Evolutionary conservation across 2,888 invertebrate genomes (phyloP), one percentile per base, ranked within the genome.

Genomic region (Eilema depressum): DNA sequence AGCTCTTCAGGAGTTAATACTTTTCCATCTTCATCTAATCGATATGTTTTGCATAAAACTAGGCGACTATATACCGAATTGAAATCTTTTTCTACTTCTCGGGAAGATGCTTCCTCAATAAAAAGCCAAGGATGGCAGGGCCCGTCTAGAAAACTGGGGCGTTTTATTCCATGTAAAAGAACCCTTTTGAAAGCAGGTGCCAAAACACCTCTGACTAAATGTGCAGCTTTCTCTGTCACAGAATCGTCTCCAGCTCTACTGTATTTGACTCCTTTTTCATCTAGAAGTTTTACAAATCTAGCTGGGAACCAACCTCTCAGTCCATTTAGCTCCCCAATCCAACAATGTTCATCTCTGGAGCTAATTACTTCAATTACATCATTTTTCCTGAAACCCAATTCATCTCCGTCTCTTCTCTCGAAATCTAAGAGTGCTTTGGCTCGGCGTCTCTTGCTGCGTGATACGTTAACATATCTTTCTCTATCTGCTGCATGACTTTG

Each of bases 111-210:
- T 95, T 99, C 99, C 95, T 99, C 99, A 85, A 99, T 99, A 89
- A 99, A 99, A 37, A 99, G 95, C 99, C 99, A 99, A 0, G 99
- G 99, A 94, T 99, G 99, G 88, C 99, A 98, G 3, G 99, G 98
- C 3, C 99, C 98, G 74, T 98, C 98, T 71, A 99, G 92, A 89
- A 99, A 98, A 80, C 98, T 97, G 4, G 99, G 98, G 80, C 98
- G 96, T 87, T 98, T 98, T 96, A 99, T 98, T 69, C 99, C 99
- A 95, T 99, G 99, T 86, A 99, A 97, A 69, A 99, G 96, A 66
- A 99, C 98, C 87, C 98, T 97, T 93, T 99, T 99, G 73, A 99
- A 96, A 60, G 98, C 98, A 30, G 99, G 98, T 83, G 99, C 99
- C 66, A 99, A 95, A 57, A 98, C 98, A 75, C 99, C 99, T 82